Evolutionary conservation across 2,888 invertebrate species (phyloP).

Genomic region (Nycteola revayana): DNA sequence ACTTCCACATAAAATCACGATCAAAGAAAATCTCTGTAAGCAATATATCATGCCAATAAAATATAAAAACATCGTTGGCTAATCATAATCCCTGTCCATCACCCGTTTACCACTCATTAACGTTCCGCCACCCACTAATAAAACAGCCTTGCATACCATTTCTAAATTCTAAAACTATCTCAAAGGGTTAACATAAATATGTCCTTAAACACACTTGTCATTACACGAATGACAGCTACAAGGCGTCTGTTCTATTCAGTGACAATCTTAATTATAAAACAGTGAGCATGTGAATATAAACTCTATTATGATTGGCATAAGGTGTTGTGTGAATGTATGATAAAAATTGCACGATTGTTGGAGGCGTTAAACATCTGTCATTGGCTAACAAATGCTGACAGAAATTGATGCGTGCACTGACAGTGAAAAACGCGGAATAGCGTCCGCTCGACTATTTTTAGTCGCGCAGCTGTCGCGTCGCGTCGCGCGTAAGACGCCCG

Average conservation of each 20-base stretch:
- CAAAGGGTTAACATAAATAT: slow-evolving; percentile 66
- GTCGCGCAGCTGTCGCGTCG: slow-evolving; percentile 72
- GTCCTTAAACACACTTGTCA: slow-evolving; percentile 67
- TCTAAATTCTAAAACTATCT: slow-evolving; percentile 55
- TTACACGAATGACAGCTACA: slow-evolving; percentile 64
- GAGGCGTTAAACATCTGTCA: slow-evolving; percentile 77
- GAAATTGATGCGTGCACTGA: slow-evolving; percentile 75
- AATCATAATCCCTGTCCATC: slow-evolving; percentile 23
- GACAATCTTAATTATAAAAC: slow-evolving; percentile 23
- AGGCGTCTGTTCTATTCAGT: slow-evolving; percentile 44
- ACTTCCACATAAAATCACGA: neutral
- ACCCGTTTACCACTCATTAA: slow-evolving; percentile 30
- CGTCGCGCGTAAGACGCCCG: slow-evolving; percentile 48
- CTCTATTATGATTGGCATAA: slow-evolving; percentile 30
- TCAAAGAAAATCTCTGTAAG: neutral
- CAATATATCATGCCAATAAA: neutral
- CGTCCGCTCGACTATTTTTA: slow-evolving; percentile 67
- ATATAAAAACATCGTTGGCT: slow-evolving; percentile 2
- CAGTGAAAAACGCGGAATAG: slow-evolving; percentile 80
- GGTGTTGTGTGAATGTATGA: slow-evolving; percentile 13
- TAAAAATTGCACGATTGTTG: slow-evolving; percentile 30
- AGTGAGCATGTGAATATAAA: slow-evolving; percentile 25
- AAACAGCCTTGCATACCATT: slow-evolving; percentile 31
- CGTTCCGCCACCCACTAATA: slow-evolving; percentile 32
- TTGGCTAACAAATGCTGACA: slow-evolving; percentile 77